A percentile compares a stretch with the other conserved stretches of the same genome.
Evolutionary conservation across 2,797 vertebrate genomes (phyloP).

Genomic region (Emydoidea blandingii): DNA sequence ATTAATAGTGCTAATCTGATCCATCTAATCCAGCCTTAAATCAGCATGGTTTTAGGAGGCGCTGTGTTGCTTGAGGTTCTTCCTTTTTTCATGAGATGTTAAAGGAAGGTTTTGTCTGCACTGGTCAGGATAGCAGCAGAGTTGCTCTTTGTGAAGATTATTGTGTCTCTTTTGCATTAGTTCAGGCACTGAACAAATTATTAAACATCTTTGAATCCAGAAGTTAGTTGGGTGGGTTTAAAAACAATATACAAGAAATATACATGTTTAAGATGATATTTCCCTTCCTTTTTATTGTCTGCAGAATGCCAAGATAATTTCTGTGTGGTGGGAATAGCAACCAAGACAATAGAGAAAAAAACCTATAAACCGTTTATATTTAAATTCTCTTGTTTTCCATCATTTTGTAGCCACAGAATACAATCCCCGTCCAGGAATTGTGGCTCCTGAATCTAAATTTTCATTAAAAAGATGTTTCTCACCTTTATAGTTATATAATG

Average conservation of each 20-base stretch:
- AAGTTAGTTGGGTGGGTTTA: background rate
- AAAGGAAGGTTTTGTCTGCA: rapidly evolving
- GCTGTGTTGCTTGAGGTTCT: background rate
- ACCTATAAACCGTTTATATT: background rate
- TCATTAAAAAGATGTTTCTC: constrained; percentile 51
- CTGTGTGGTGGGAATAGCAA: rapidly evolving
- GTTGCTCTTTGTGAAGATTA: rapidly evolving
- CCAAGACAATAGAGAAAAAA: background rate
- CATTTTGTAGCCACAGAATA: background rate
- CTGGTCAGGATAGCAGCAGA: rapidly evolving
- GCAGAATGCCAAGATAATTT: background rate
- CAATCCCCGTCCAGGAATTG: background rate
- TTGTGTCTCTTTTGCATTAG: rapidly evolving
- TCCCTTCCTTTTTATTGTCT: background rate
- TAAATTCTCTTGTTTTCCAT: rapidly evolving
- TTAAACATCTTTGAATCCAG: rapidly evolving
- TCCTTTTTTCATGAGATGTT: background rate
- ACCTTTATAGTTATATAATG: constrained; percentile 8
- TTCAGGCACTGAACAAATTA: background rate
- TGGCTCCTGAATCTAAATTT: constrained; percentile 32
- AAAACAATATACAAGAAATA: background rate
- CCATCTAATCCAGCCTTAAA: background rate
- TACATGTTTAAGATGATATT: background rate
- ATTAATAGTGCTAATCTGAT: background rate
- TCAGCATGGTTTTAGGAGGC: rapidly evolving